These are phyloP conservation scores for Xanthorhoe spadicearia DNA, from an alignment of 2,888 invertebrate species.

Conservation along the genomic window DNA sequence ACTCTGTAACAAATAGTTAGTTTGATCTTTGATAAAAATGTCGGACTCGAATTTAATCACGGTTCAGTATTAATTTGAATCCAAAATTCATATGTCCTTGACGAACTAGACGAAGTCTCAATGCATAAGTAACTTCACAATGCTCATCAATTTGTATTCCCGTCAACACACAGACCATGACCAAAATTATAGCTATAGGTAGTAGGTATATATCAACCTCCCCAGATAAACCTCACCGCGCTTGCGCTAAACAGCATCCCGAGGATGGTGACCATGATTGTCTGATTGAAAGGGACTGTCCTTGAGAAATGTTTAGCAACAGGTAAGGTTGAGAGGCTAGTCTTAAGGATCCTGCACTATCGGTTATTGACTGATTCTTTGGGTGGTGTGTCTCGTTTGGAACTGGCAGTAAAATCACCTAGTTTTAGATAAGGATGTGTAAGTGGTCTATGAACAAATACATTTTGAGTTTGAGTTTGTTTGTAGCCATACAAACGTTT, in stretches of 20 bases:
- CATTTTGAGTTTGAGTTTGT: no score
- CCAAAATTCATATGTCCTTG: not conserved
- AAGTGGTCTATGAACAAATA: no score
- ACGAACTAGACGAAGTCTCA: not conserved
- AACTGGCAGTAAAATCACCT: no score
- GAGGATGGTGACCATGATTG: slow-evolving; percentile 21
- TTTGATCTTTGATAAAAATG: no score
- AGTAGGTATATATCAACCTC: slow-evolving; percentile 33
- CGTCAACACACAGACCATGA: slow-evolving; percentile 33
- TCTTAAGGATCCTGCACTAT: no score
- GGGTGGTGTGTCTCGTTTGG: no score
- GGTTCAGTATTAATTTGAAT: not conserved
- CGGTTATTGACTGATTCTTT: no score
- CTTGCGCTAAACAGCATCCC: slow-evolving; percentile 32
- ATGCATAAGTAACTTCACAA: slow-evolving; percentile 8
- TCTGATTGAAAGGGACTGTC: not conserved
- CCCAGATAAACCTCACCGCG: slow-evolving; percentile 44
- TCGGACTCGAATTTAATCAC: not conserved
- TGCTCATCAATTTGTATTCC: slow-evolving; percentile 20
- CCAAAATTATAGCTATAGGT: slow-evolving; percentile 29
- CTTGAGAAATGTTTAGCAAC: slow-evolving; percentile 45
- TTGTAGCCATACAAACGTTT: no score
- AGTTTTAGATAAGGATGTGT: no score
- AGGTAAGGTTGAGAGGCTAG: slow-evolving; percentile 43
- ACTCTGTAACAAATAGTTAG: no score